Conservation (phyloP, 2,888 invertebrate genomes). For the Trimorus sp. region DNA sequence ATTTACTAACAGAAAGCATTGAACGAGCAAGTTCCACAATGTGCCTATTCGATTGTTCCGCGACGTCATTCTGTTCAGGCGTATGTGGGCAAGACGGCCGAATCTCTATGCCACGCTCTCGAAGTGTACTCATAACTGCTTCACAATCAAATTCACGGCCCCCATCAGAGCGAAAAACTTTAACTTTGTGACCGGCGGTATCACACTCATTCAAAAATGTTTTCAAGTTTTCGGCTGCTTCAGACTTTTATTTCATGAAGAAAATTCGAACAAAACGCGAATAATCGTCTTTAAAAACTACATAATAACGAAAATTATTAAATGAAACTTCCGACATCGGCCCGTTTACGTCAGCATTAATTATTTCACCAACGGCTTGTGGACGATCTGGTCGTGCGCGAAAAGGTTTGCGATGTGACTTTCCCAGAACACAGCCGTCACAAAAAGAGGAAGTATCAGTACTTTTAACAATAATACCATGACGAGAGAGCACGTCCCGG, state of each 20-base stretch:
- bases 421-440: conserved; percentile 58
- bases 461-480: conserved; percentile 58
- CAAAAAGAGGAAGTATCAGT: conserved; percentile 66
- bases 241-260: conserved; percentile 50
- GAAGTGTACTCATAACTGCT: conserved; percentile 13
- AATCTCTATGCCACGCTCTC: conserved; percentile 36
- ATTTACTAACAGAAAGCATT: conserved; percentile 34
- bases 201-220: conserved; percentile 68
- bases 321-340: conserved; percentile 66
- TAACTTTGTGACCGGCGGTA: conserved; percentile 66
- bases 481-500: conserved; percentile 63
- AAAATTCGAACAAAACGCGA: conserved; percentile 64
- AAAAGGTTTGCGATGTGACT: conserved; percentile 59
- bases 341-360: conserved; percentile 68
- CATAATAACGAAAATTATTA: conserved; percentile 66
- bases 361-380: conserved; percentile 62
- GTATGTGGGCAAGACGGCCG: conserved; percentile 41
- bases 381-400: conserved; percentile 54
- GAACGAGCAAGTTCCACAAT: conserved; percentile 52
- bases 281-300: conserved; percentile 67
- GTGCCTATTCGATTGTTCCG: no score
- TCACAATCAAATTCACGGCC: conserved; percentile 63
- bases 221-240: conserved; percentile 55
- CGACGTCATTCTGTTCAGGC: conserved; percentile 45
- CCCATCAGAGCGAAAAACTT: conserved; percentile 65